Percentiles rank a stretch among this genome's conserved stretches.
phyloP scores from a whole-genome alignment of 2,888 invertebrate species.

The Leptinotarsa juncta region DNA sequence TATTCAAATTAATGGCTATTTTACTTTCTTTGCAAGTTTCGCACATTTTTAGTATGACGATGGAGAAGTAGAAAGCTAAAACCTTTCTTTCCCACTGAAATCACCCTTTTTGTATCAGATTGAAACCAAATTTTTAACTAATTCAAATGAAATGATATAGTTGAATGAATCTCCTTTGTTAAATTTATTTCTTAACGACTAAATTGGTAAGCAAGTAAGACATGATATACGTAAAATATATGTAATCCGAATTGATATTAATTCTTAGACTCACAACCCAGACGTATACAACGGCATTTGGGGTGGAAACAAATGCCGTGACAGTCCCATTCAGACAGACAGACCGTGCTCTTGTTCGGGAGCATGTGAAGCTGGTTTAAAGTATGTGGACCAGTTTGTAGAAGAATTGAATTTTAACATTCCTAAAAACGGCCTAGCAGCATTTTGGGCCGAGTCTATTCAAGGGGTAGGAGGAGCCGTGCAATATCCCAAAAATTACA shows the following conservation, averaged over 20 bases:
- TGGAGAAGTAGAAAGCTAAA: too few relatives aligned
- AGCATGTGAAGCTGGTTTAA: slow-evolving; percentile 79
- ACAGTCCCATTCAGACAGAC: slow-evolving; percentile 82
- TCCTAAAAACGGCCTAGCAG: slow-evolving; percentile 85
- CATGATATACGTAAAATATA: too few relatives aligned
- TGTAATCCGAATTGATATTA: neutral
- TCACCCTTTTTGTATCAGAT: too few relatives aligned
- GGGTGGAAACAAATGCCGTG: slow-evolving; percentile 90
- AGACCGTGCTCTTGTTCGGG: slow-evolving; percentile 75
- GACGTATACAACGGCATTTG: slow-evolving; percentile 92
- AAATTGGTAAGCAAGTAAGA: too few relatives aligned
- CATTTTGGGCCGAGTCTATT: slow-evolving; percentile 93
- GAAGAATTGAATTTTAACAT: slow-evolving; percentile 83
- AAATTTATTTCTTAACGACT: too few relatives aligned
- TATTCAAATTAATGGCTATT: too few relatives aligned
- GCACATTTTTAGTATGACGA: too few relatives aligned
- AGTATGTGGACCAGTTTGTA: slow-evolving; percentile 85
- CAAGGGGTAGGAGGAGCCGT: slow-evolving; percentile 96
- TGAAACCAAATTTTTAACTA: too few relatives aligned
- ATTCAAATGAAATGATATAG: too few relatives aligned
- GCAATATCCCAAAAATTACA: slow-evolving; percentile 90
- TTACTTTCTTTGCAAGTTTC: too few relatives aligned
- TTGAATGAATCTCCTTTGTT: too few relatives aligned
- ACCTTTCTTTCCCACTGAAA: too few relatives aligned
- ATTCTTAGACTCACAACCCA: slow-evolving; percentile 83